Percentiles rank a stretch among this genome's conserved stretches.
These are phyloP conservation scores for Scaptodrosophila lebanonensis DNA, from an alignment of 1,140 invertebrate species.

Conservation along the genomic window DNA sequence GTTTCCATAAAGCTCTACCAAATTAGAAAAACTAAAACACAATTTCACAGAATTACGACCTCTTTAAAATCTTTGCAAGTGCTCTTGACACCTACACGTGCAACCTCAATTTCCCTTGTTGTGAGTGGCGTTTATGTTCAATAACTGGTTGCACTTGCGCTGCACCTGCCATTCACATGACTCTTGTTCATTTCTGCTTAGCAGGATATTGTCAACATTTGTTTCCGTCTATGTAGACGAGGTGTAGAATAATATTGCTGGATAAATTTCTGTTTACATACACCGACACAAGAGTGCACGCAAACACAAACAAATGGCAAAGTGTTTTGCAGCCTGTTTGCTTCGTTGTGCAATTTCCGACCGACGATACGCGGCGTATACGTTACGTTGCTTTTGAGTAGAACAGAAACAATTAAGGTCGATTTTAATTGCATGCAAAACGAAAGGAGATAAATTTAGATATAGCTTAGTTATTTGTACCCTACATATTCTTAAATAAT, in stretches of 20 bases:
- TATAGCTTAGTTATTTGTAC: too few relatives aligned
- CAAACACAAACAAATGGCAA: conserved; percentile 17
- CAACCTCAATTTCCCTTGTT: conserved; percentile 52
- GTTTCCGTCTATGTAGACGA: conserved; percentile 27
- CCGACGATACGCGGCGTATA: conserved; percentile 52
- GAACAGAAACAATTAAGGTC: too few relatives aligned
- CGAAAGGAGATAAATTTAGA: too few relatives aligned
- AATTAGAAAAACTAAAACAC: too few relatives aligned
- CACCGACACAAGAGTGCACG: conserved; percentile 7
- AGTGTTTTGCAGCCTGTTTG: conserved; percentile 48
- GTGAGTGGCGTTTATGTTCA: conserved; percentile 38
- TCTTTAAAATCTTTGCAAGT: conserved; percentile 14
- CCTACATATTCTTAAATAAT: too few relatives aligned
- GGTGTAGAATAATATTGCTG: conserved; percentile 37
- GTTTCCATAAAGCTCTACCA: too few relatives aligned
- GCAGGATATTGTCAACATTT: conserved; percentile 64
- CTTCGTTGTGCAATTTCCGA: conserved; percentile 66
- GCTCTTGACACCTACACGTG: conserved; percentile 41
- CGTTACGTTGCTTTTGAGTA: too few relatives aligned
- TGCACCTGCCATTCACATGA: conserved; percentile 8
- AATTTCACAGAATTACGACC: conserved; percentile 10
- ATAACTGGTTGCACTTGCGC: conserved; percentile 31
- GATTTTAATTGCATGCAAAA: too few relatives aligned
- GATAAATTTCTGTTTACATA: conserved; percentile 32
- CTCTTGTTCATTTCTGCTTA: conserved; percentile 54